phyloP scores from a whole-genome alignment of 2,113 vertebrate genomes.

The Poeciliopsis turrubarensis region DNA sequence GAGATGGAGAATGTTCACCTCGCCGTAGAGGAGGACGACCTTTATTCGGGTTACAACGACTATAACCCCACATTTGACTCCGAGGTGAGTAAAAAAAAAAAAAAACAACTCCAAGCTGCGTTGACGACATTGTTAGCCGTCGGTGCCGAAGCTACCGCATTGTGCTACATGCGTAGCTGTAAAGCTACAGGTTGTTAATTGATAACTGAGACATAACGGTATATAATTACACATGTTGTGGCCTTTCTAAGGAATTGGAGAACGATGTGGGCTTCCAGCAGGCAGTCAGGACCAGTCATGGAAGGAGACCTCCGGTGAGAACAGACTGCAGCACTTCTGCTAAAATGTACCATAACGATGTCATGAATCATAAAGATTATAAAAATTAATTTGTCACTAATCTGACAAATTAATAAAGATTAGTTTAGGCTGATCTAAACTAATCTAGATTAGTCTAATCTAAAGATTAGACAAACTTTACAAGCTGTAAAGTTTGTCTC shows the following conservation, averaged over 20 bases:
- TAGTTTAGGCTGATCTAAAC: too few species aligned
- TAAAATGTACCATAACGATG: too few species aligned
- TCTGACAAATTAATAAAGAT: too few species aligned
- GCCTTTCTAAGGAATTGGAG: conserved; percentile 87
- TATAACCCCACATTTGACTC: conserved; percentile 93
- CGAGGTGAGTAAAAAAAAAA: conserved; percentile 81
- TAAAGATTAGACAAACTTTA: too few species aligned
- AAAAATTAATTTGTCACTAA: too few species aligned
- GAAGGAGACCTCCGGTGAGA: conserved; percentile 91
- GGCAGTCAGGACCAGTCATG: conserved; percentile 92
- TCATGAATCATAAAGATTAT: too few species aligned
- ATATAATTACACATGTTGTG: background rate
- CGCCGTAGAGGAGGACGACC: conserved; percentile 89
- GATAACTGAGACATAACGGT: background rate
- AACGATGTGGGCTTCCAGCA: conserved; percentile 94
- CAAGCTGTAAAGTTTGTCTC: too few species aligned
- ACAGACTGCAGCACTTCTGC: background rate
- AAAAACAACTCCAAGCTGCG: background rate
- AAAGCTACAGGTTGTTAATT: background rate
- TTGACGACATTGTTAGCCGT: background rate
- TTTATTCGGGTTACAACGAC: conserved; percentile 98
- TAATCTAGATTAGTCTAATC: too few species aligned
- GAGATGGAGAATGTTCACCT: conserved; percentile 91
- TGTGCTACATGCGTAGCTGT: background rate
- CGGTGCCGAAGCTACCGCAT: background rate